These are phyloP conservation scores for Ivindomyrus marchei DNA, from an alignment of 2,113 vertebrate genomes.

Conservation along the genomic window DNA sequence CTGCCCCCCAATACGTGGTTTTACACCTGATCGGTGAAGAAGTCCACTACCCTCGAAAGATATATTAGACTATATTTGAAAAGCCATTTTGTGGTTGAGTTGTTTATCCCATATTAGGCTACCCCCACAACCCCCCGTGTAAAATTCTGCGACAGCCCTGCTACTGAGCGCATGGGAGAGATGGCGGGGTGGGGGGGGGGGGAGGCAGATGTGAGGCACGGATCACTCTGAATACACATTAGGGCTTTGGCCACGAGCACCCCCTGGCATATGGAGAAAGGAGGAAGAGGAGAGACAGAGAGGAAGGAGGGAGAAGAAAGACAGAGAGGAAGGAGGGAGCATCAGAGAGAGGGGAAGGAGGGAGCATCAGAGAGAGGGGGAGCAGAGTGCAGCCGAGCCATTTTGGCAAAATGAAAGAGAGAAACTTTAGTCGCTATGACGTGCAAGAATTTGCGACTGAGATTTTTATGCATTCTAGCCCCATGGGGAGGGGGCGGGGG, in stretches of 20 bases:
- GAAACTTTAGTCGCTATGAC: neutral
- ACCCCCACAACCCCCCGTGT: neutral
- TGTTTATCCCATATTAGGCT: neutral
- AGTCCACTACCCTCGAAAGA: neutral
- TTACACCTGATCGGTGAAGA: neutral
- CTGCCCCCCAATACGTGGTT: neutral
- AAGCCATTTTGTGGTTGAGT: neutral
- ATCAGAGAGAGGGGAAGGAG: no score
- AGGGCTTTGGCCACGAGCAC: neutral
- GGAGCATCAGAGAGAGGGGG: no score
- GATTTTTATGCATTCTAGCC: neutral
- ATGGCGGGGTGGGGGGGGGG: neutral
- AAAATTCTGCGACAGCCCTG: neutral
- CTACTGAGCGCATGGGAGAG: neutral
- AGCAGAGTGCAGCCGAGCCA: neutral
- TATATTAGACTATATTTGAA: neutral
- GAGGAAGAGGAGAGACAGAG: neutral
- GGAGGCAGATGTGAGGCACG: neutral
- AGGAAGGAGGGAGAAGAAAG: neutral
- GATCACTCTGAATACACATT: neutral
- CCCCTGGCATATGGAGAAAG: neutral
- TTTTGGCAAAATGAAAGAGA: neutral
- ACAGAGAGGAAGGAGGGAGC: no score
- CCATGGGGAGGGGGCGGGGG: neutral
- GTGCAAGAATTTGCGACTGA: neutral